A percentile compares a stretch with the other conserved stretches of the same genome.
phyloP scores from a whole-genome alignment of 2,888 invertebrate genomes.

The Leptarthrus brevirostris region DNA sequence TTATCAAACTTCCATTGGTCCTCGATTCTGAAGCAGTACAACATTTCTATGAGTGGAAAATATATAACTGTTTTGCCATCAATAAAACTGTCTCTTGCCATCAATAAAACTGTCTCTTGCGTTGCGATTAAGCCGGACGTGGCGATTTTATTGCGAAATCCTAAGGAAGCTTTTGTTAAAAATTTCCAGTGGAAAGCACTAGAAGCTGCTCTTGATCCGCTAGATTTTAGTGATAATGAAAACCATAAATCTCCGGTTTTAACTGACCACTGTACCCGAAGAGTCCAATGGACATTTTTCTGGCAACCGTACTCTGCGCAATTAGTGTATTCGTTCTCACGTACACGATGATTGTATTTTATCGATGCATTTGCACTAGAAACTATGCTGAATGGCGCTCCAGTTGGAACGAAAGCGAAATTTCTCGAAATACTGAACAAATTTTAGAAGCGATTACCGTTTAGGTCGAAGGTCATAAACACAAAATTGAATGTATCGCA shows the following conservation, averaged over 20 bases:
- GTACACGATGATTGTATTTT: conserved; percentile 89
- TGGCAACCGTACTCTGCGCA: conserved; percentile 83
- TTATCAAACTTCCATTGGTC: conserved; percentile 90
- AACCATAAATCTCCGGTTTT: conserved; percentile 62
- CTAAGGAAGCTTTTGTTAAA: conserved; percentile 74
- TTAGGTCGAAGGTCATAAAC: conserved; percentile 83
- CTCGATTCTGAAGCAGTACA: conserved; percentile 89
- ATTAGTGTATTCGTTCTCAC: conserved; percentile 90
- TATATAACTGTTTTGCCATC: conserved; percentile 87
- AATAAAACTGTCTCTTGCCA: conserved; percentile 81
- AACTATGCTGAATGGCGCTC: conserved; percentile 97
- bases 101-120: no score
- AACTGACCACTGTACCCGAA: conserved; percentile 82
- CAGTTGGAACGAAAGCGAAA: conserved; percentile 78
- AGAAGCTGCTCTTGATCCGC: conserved; percentile 84
- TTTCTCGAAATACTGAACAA: conserved; percentile 63
- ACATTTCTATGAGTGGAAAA: conserved; percentile 86
- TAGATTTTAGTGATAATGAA: conserved; percentile 78
- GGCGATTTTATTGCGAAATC: conserved; percentile 81
- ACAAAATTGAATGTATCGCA: conserved; percentile 91
- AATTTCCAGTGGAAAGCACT: conserved; percentile 87
- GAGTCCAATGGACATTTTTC: conserved; percentile 88
- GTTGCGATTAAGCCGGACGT: conserved; percentile 82
- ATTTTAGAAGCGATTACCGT: conserved; percentile 66
- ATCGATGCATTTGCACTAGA: conserved; percentile 91